These are phyloP conservation scores for Halichoeres trimaculatus DNA, from an alignment of 2,113 vertebrate species.

Conservation along the genomic window DNA sequence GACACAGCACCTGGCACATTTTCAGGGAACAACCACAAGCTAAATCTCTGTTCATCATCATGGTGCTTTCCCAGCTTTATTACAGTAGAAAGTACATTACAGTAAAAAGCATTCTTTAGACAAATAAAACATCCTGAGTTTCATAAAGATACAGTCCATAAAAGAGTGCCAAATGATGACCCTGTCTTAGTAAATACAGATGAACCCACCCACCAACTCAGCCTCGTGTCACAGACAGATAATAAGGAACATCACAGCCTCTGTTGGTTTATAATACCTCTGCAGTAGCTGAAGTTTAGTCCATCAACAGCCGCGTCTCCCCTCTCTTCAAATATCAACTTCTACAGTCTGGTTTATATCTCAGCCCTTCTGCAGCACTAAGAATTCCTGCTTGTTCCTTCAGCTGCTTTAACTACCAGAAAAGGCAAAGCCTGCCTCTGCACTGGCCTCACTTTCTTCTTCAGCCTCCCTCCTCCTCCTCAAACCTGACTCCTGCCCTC, in stretches of 20 bases:
- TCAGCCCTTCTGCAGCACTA: constrained; percentile 55
- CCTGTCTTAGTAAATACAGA: not conserved
- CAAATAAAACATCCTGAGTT: not conserved
- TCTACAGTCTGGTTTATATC: constrained; percentile 80
- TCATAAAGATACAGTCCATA: too few relatives aligned
- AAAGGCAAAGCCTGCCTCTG: constrained; percentile 81
- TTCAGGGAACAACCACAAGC: not conserved
- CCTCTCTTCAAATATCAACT: constrained; percentile 50
- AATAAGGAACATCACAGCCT: not conserved
- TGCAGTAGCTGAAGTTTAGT: constrained; percentile 63
- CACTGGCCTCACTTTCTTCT: constrained; percentile 43
- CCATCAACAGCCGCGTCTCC: constrained; percentile 54
- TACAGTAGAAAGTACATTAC: not conserved
- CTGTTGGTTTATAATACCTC: constrained; percentile 68
- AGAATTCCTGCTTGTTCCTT: constrained; percentile 72
- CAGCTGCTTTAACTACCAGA: constrained; percentile 80
- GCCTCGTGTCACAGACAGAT: constrained; percentile 9
- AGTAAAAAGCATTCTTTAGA: not conserved
- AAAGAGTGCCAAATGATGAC: too few relatives aligned
- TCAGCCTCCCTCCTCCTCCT: constrained; percentile 63
- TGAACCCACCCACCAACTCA: constrained; percentile 23
- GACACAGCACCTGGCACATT: not conserved
- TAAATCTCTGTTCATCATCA: not conserved
- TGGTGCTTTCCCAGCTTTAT: not conserved
- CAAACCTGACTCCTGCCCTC: constrained; percentile 69